Conservation (phyloP, 2,113 vertebrate genomes). For the Daphoenositta chrysoptera region DNA sequence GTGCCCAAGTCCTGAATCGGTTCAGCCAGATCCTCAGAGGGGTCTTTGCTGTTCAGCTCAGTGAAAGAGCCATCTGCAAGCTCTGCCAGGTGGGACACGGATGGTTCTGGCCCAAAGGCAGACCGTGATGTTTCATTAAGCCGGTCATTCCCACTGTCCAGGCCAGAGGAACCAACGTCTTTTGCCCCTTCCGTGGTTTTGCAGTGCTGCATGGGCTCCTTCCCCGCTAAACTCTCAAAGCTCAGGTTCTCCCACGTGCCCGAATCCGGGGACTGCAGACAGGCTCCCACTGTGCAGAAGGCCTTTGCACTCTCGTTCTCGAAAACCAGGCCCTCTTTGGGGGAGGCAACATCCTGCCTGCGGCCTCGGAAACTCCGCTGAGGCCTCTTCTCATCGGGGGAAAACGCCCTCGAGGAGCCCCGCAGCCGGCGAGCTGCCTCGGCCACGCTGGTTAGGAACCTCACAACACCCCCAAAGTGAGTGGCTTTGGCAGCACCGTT, state of each 20-base stretch:
- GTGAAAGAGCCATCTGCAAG: not conserved
- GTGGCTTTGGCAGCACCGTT: conserved; percentile 68
- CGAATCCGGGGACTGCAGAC: conserved; percentile 59
- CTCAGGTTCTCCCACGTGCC: conserved; percentile 52
- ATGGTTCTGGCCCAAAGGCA: not conserved
- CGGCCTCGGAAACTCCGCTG: conserved; percentile 57
- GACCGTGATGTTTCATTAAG: not conserved
- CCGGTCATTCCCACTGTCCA: not conserved
- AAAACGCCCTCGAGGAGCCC: conserved; percentile 77
- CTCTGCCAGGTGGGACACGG: not conserved
- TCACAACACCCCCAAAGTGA: conserved; percentile 82
- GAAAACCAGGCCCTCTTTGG: conserved; percentile 50
- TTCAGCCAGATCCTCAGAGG: not conserved
- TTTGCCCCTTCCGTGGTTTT: not conserved
- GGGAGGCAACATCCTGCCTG: conserved; percentile 7
- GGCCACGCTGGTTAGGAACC: conserved; percentile 84
- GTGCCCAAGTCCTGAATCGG: not conserved
- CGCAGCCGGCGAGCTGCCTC: conserved; percentile 84
- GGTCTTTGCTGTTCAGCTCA: not conserved
- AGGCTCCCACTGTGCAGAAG: conserved; percentile 33
- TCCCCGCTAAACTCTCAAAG: conserved; percentile 38
- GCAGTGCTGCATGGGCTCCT: not conserved
- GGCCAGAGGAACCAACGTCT: not conserved
- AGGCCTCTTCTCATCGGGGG: conserved; percentile 71
- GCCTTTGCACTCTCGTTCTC: conserved; percentile 57